A percentile compares a stretch with the other conserved stretches of the same genome.
These are phyloP conservation scores for Agapetus fuscipes DNA, from an alignment of 2,888 invertebrate genomes.

Conservation along the genomic window DNA sequence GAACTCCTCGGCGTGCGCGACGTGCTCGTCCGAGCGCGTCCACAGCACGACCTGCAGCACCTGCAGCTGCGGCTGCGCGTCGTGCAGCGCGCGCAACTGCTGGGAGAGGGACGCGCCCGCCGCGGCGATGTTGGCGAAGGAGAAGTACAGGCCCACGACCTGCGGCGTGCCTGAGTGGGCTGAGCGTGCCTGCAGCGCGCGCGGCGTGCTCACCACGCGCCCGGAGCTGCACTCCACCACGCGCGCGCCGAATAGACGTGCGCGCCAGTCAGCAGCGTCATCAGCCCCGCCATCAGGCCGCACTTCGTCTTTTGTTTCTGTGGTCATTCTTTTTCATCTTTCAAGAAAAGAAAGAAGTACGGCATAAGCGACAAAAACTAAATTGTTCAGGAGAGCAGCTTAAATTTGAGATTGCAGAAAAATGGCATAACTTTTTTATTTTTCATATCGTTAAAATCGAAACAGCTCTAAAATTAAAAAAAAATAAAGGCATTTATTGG, in stretches of 20 bases:
- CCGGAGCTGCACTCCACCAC: slow-evolving; percentile 44
- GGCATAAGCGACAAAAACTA: too few species aligned
- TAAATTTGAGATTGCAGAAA: too few species aligned
- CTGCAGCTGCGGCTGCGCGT: slow-evolving; percentile 51
- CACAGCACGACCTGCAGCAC: slow-evolving; percentile 61
- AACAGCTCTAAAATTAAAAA: too few species aligned
- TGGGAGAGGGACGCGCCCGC: slow-evolving; percentile 59
- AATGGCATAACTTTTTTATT: too few species aligned
- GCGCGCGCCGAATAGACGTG: slow-evolving; percentile 49
- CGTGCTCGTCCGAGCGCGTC: slow-evolving; percentile 54
- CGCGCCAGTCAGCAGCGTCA: slow-evolving; percentile 45
- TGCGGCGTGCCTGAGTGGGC: slow-evolving; percentile 31
- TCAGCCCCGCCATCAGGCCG: neutral
- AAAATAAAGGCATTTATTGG: too few species aligned
- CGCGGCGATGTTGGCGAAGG: slow-evolving; percentile 59
- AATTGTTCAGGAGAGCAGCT: too few species aligned
- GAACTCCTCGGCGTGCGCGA: slow-evolving; percentile 57
- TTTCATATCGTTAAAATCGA: too few species aligned
- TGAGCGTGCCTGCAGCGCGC: slow-evolving; percentile 37
- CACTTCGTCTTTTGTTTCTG: too few species aligned
- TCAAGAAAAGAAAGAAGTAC: too few species aligned
- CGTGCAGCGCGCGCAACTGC: slow-evolving; percentile 54
- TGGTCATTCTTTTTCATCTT: too few species aligned
- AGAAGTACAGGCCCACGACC: slow-evolving; percentile 57
- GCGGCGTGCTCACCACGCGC: slow-evolving; percentile 27